Conservation (phyloP, 2,888 invertebrate species). For the Lagria hirta region DNA sequence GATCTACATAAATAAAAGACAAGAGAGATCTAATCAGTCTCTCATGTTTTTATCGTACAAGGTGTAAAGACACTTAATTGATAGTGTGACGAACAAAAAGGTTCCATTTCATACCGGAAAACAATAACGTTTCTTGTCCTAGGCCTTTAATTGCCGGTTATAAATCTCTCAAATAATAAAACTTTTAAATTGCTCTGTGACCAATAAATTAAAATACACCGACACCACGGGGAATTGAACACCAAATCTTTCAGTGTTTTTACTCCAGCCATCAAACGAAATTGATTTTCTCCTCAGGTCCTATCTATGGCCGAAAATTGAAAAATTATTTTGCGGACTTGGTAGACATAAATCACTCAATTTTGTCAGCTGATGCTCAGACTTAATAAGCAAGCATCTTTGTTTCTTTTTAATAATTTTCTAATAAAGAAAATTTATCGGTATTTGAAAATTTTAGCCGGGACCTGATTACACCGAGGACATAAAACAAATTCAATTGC, state of each 20-base stretch:
- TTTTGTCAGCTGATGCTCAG: too few species aligned
- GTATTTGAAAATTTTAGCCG: too few species aligned
- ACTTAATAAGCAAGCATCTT: too few species aligned
- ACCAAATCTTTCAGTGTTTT: conserved; percentile 4
- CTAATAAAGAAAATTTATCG: too few species aligned
- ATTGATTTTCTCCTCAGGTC: conserved; percentile 18
- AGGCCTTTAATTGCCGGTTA: conserved; percentile 22
- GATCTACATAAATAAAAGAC: too few species aligned
- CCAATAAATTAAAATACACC: conserved; percentile 19
- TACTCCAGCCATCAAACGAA: conserved; percentile 8
- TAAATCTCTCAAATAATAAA: conserved; percentile 26
- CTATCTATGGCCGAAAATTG: conserved; percentile 10
- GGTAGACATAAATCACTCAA: too few species aligned
- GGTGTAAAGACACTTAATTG: conserved; percentile 20
- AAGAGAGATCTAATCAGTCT: conserved; percentile 27
- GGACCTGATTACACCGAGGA: too few species aligned
- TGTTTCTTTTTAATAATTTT: too few species aligned
- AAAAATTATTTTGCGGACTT: too few species aligned
- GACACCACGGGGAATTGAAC: conserved; percentile 10
- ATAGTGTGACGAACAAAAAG: conserved; percentile 10
- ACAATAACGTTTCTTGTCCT: conserved; percentile 26
- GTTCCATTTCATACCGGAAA: conserved; percentile 17
- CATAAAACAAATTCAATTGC: too few species aligned
- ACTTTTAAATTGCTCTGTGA: conserved; percentile 19
- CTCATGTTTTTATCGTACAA: conserved; percentile 10